phyloP scores from a whole-genome alignment of 1,140 invertebrate species.

The Drosophila teissieri region DNA sequence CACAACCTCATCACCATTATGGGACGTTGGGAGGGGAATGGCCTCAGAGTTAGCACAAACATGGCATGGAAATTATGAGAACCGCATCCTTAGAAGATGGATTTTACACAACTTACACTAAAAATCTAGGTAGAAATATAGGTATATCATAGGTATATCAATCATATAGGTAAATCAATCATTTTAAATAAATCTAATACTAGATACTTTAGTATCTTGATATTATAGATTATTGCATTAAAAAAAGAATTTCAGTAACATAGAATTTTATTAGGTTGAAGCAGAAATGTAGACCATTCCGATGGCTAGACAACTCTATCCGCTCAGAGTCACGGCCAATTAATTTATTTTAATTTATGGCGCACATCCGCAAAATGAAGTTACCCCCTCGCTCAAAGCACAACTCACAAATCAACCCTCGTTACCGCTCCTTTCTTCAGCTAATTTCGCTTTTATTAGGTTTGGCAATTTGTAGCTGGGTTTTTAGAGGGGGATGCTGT shows the following conservation, averaged over 20 bases:
- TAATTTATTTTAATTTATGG: slow-evolving; percentile 47
- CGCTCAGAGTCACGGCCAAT: slow-evolving; percentile 27
- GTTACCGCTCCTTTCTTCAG: slow-evolving; percentile 11
- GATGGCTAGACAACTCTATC: background rate
- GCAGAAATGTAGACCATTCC: background rate
- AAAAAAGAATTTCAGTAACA: no score
- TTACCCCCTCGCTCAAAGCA: slow-evolving; percentile 3
- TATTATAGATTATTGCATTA: no score
- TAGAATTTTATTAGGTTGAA: no score
- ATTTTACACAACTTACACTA: no score
- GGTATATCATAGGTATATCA: no score
- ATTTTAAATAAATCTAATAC: no score
- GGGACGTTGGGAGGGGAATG: slow-evolving; percentile 6
- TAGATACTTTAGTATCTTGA: background rate
- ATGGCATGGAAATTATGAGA: no score
- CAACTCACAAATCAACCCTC: slow-evolving; percentile 34
- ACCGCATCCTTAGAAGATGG: no score
- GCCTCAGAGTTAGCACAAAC: background rate
- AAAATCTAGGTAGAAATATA: no score
- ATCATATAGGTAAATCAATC: no score
- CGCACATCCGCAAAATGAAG: slow-evolving; percentile 25
- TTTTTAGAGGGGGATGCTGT: slow-evolving; percentile 5
- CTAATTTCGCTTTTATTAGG: slow-evolving; percentile 80
- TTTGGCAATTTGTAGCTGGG: slow-evolving; percentile 64
- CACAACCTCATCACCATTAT: slow-evolving; percentile 48